phyloP scores from a whole-genome alignment of 2,888 invertebrate genomes.

The Phorcus lineatus region DNA sequence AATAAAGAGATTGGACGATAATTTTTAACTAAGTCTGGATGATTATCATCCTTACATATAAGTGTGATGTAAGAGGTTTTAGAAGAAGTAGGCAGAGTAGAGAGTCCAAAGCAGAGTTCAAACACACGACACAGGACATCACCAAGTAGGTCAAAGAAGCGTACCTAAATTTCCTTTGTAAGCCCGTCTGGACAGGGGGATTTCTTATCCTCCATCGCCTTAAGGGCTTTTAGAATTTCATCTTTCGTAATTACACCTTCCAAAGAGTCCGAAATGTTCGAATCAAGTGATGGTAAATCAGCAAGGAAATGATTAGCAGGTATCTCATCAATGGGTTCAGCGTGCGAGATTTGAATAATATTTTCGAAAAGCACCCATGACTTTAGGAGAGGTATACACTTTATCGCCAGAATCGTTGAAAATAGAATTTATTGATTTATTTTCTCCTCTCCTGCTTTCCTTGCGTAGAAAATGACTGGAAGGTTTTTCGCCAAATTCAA shows the following conservation, averaged over 20 bases:
- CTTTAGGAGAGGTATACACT: neutral
- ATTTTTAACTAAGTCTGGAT: slow-evolving; percentile 37
- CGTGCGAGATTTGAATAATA: slow-evolving; percentile 2
- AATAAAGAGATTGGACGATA: slow-evolving; percentile 46
- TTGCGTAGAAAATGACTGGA: slow-evolving; percentile 10
- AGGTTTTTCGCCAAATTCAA: slow-evolving; percentile 5
- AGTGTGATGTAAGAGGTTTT: slow-evolving; percentile 33
- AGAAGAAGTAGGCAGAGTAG: slow-evolving; percentile 29
- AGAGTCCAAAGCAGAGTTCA: slow-evolving; percentile 23
- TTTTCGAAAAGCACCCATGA: neutral
- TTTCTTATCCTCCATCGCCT: slow-evolving; percentile 34
- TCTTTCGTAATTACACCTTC: neutral
- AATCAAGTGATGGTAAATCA: slow-evolving; percentile 1
- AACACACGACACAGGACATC: slow-evolving; percentile 27
- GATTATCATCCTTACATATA: slow-evolving; percentile 43
- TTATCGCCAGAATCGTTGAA: neutral
- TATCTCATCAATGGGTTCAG: neutral
- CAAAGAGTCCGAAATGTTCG: neutral
- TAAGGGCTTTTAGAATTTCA: slow-evolving; percentile 23
- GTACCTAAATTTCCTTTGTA: slow-evolving; percentile 41
- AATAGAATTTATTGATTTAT: slow-evolving; percentile 4
- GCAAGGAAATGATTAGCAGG: neutral
- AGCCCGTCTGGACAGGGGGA: slow-evolving; percentile 45
- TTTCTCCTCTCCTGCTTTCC: neutral
- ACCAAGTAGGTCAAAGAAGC: slow-evolving; percentile 33